Percentiles rank a stretch among this genome's conserved stretches.
Conservation (phyloP, 2,113 vertebrate species). For the Erpornis zantholeuca region DNA sequence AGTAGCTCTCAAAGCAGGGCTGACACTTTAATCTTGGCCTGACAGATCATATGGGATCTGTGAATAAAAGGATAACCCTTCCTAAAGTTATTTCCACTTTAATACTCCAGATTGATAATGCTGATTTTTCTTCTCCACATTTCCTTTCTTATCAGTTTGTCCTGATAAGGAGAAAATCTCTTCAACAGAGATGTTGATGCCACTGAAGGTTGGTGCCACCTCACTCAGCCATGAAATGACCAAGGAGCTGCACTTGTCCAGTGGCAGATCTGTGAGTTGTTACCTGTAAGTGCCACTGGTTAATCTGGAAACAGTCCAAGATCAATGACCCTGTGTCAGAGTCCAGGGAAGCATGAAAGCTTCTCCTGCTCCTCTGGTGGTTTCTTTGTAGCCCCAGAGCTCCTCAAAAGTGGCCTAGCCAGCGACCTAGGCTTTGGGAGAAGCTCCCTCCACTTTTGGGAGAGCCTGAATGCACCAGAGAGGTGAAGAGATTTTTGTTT, state of each 20-base stretch:
- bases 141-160: not conserved
- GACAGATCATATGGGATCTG: not conserved
- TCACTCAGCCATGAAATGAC: not conserved
- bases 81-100: not conserved
- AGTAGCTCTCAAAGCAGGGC: not conserved
- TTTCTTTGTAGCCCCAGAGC: too few species aligned
- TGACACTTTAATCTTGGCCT: not conserved
- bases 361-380: too few species aligned
- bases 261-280: not conserved
- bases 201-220: not conserved
- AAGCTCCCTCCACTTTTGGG: too few species aligned
- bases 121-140: not conserved
- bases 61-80: not conserved
- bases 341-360: too few species aligned
- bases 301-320: not conserved
- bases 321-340: too few species aligned
- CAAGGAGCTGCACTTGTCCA: not conserved
- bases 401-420: too few species aligned
- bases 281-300: not conserved
- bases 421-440: too few species aligned
- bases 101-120: not conserved
- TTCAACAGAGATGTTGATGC: not conserved
- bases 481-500: too few species aligned
- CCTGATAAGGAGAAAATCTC: not conserved
- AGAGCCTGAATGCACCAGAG: too few species aligned